A percentile compares a stretch with the other conserved stretches of the same genome.
Conservation (phyloP, 2,888 invertebrate species). For the Dione juno region DNA sequence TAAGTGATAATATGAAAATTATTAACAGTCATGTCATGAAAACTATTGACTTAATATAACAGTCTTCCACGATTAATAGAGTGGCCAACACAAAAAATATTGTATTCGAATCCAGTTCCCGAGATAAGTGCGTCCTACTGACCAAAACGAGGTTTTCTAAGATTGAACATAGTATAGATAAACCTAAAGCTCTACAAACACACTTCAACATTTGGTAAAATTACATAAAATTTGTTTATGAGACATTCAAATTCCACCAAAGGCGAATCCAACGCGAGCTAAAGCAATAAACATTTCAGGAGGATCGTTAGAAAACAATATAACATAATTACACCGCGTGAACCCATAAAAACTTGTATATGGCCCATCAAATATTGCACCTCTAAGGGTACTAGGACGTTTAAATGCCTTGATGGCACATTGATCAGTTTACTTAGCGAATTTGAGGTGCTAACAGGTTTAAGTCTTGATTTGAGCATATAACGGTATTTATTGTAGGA, state of each 20-base stretch:
- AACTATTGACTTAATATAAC: too few species aligned
- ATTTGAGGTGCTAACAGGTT: not conserved
- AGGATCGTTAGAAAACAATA: conserved; percentile 56
- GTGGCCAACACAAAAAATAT: too few species aligned
- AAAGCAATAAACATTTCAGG: conserved; percentile 32
- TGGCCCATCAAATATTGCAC: conserved; percentile 71
- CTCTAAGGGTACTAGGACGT: conserved; percentile 50
- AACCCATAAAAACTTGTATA: conserved; percentile 65
- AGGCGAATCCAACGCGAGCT: conserved; percentile 15
- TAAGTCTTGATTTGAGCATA: not conserved
- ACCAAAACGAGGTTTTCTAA: too few species aligned
- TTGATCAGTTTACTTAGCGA: not conserved
- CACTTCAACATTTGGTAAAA: not conserved
- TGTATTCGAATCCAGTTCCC: too few species aligned
- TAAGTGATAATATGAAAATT: too few species aligned
- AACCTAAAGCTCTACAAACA: not conserved
- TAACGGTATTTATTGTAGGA: too few species aligned
- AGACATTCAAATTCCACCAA: conserved; percentile 16
- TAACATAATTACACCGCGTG: conserved; percentile 65
- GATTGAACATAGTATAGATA: too few species aligned
- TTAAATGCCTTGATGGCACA: conserved; percentile 22
- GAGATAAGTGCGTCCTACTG: too few species aligned
- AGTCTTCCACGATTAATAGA: too few species aligned
- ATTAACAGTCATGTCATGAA: too few species aligned
- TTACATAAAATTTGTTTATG: conserved; percentile 14